Evolutionary conservation across 2,888 invertebrate species (phyloP).

Genomic region (Athalia cordata): DNA sequence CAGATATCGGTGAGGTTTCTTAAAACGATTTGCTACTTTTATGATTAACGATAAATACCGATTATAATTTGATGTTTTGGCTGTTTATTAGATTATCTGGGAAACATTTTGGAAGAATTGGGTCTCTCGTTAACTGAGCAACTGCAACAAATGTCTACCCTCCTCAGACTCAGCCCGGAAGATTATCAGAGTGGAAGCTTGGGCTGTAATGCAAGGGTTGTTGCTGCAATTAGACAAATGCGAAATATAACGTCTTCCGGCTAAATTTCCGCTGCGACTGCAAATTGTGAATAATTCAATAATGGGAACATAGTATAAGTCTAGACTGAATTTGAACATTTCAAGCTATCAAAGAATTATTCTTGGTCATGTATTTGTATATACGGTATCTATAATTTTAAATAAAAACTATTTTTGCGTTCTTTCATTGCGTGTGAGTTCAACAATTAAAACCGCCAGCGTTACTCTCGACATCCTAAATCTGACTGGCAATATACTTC

Average conservation of each 20-base stretch:
- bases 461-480: too few relatives aligned
- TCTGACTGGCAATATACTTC: too few relatives aligned
- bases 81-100: conserved; percentile 81
- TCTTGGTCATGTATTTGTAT: background rate
- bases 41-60: background rate
- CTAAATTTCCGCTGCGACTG: conserved; percentile 52
- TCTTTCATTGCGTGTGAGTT: too few relatives aligned
- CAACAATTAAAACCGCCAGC: too few relatives aligned
- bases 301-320: background rate
- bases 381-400: background rate
- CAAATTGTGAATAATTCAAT: background rate
- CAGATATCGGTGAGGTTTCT: conserved; percentile 82
- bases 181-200: conserved; percentile 80
- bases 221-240: conserved; percentile 86
- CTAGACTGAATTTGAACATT: conserved; percentile 19
- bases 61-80: background rate
- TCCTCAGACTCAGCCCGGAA: conserved; percentile 81
- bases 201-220: conserved; percentile 83
- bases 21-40: background rate
- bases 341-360: too few relatives aligned
- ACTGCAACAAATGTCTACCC: conserved; percentile 79
- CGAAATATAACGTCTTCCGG: conserved; percentile 79
- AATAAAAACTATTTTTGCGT: too few relatives aligned
- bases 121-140: conserved; percentile 83
- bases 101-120: conserved; percentile 88